Evolutionary conservation across 2,113 vertebrate genomes (phyloP), one percentile per base, ranked within the genome.

Genomic region (Puffinus mauretanicus): DNA sequence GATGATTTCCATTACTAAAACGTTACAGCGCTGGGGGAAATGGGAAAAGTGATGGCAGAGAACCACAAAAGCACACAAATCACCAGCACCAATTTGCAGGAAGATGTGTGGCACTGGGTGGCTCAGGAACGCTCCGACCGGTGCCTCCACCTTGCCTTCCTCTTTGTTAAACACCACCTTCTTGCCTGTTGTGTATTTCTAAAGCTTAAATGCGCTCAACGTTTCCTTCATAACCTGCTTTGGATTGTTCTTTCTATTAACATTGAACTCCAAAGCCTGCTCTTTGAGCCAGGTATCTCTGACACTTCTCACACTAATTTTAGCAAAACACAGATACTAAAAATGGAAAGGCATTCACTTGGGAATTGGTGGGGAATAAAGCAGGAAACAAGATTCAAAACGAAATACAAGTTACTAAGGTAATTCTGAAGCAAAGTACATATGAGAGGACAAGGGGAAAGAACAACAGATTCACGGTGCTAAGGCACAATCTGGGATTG

Each of bases 11-110:
- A 11, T 25, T 34, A 62, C 13, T 46, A 46, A 40, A 61, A 62
- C 0, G 0, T 49, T 51, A 71, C 6, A 30, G 75, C 0, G 1
- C 11, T 38, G n/a, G 22, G 7, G 8, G 10, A 73, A 40, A 9
- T 10, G 4, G 24, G 36, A 87, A 69, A 92, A 76, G 9, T 24
- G 55, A 60, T 24, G 42, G n/a, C 52, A 87, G 34, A 85, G 70
- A 90, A 58, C 16, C n/a, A 69, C 34, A 44, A 34, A 82, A 76
- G 55, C 54, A 69, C 29, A 44, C 21, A 76, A 18, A 86, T n/a
- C 22, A 76, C 18, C 38, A 81, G 40, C 13, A 36, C 10, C 21
- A 34, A 7, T n/a, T 13, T n/a, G 54, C 40, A 95, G 80, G 29
- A 86, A 75, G 69, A 61, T 21, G 19, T 16, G 19, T 30, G 51